Evolutionary conservation across 2,888 invertebrate species (phyloP).

Genomic region (Embidobia sp.): DNA sequence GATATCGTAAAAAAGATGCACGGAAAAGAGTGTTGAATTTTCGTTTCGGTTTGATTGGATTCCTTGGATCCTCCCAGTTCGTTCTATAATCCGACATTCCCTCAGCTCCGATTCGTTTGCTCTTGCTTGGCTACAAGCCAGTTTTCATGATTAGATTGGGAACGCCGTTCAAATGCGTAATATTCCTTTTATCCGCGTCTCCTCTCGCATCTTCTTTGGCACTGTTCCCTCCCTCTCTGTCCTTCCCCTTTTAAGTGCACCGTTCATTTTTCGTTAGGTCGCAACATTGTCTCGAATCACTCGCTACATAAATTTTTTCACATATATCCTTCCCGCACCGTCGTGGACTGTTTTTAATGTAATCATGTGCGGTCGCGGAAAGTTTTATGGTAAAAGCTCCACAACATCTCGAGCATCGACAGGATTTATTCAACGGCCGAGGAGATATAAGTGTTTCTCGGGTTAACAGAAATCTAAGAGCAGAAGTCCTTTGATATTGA

Average conservation of each 20-base stretch:
- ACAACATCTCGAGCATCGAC: slow-evolving; percentile 45
- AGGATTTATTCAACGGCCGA: slow-evolving; percentile 37
- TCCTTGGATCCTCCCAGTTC: slow-evolving; percentile 63
- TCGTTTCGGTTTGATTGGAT: slow-evolving; percentile 67
- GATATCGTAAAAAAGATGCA: slow-evolving; percentile 64
- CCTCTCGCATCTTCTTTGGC: slow-evolving; percentile 34
- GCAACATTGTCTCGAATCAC: slow-evolving; percentile 60
- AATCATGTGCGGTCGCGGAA: slow-evolving; percentile 42
- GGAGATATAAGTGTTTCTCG: slow-evolving; percentile 10
- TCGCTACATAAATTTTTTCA: slow-evolving; percentile 57
- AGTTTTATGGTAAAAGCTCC: slow-evolving; percentile 48
- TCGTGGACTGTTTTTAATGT: slow-evolving; percentile 49
- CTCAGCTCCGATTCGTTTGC: slow-evolving; percentile 55
- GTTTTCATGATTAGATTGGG: slow-evolving; percentile 75
- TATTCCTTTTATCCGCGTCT: slow-evolving; percentile 53
- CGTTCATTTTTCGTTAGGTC: slow-evolving; percentile 66
- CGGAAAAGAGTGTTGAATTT: slow-evolving; percentile 60
- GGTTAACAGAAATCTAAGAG: slow-evolving; percentile 2
- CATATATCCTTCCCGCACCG: slow-evolving; percentile 37
- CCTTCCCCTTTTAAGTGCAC: slow-evolving; percentile 49
- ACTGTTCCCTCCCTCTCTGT: slow-evolving; percentile 41
- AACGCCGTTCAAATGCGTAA: slow-evolving; percentile 62
- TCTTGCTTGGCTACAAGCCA: slow-evolving; percentile 67
- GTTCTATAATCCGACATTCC: slow-evolving; percentile 62
- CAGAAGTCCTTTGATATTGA: slow-evolving; percentile 6